Evolutionary conservation across 2,888 invertebrate genomes (phyloP).

Genomic region (Neoitamus cyanurus): DNA sequence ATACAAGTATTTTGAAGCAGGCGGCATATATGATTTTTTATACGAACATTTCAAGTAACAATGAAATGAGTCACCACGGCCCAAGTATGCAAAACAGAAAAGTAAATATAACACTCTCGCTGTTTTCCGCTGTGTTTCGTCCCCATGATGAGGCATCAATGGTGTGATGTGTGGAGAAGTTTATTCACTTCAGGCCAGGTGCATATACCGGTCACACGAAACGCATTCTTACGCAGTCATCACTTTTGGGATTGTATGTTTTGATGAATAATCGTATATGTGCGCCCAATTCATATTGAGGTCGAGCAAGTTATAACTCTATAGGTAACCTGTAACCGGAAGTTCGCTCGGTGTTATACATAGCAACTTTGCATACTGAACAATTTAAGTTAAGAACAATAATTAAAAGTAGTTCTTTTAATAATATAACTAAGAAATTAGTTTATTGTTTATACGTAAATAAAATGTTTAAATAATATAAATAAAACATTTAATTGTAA

Average conservation of each 20-base stretch:
- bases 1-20: background rate
- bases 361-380: too few relatives aligned
- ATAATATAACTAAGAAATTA: too few relatives aligned
- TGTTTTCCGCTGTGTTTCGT: background rate
- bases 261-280: background rate
- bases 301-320: background rate
- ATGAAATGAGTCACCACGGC: conserved; percentile 1
- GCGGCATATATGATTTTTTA: background rate
- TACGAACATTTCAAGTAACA: background rate
- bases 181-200: conserved; percentile 12
- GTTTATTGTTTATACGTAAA: too few relatives aligned
- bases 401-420: too few relatives aligned
- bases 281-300: background rate
- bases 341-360: too few relatives aligned
- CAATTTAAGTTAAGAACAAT: too few relatives aligned
- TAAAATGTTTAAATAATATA: too few relatives aligned
- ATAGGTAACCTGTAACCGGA: too few relatives aligned
- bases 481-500: too few relatives aligned
- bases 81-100: conserved; percentile 5
- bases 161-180: conserved; percentile 6
- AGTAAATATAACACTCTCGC: background rate
- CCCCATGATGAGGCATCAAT: background rate
- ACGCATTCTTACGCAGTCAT: background rate
- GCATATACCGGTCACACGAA: background rate
- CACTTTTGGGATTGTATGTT: background rate